A percentile compares a stretch with the other conserved stretches of the same genome.
These are phyloP conservation scores for Matsumurasca onukii DNA, from an alignment of 1,140 invertebrate species.

Conservation along the genomic window DNA sequence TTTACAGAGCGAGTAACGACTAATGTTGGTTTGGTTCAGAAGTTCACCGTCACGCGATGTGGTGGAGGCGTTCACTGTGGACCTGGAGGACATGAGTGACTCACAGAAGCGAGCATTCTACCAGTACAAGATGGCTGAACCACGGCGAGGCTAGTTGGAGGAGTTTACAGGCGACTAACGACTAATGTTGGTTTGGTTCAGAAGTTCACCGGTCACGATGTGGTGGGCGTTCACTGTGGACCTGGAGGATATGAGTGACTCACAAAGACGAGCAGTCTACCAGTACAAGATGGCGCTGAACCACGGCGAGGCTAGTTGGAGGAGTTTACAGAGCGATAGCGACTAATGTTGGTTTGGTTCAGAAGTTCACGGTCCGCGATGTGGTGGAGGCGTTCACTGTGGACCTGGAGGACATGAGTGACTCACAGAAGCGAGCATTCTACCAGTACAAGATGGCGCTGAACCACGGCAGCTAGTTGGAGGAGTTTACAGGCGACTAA, in stretches of 20 bases:
- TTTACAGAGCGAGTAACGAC: no score
- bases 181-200: no score
- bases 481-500: slow-evolving; percentile 63
- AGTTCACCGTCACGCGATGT: slow-evolving; percentile 50
- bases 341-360: no score
- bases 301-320: slow-evolving; percentile 64
- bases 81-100: slow-evolving; percentile 56
- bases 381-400: slow-evolving; percentile 52
- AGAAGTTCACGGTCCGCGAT: slow-evolving; percentile 49
- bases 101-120: slow-evolving; percentile 53
- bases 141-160: slow-evolving; percentile 65
- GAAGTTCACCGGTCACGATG: slow-evolving; percentile 49
- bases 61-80: slow-evolving; percentile 51
- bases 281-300: slow-evolving; percentile 64
- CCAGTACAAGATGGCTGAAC: slow-evolving; percentile 64
- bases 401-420: slow-evolving; percentile 56
- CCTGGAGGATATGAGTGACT: slow-evolving; percentile 55
- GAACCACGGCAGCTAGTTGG: slow-evolving; percentile 67
- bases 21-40: no score
- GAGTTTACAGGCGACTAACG: slow-evolving; percentile 60
- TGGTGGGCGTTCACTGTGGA: slow-evolving; percentile 53
- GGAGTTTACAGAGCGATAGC: slow-evolving; percentile 64
- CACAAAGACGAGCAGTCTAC: slow-evolving; percentile 52
- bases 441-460: slow-evolving; percentile 61
- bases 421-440: slow-evolving; percentile 53